phyloP scores from a whole-genome alignment of 2,888 invertebrate species.

The Coelopa pilipes region DNA sequence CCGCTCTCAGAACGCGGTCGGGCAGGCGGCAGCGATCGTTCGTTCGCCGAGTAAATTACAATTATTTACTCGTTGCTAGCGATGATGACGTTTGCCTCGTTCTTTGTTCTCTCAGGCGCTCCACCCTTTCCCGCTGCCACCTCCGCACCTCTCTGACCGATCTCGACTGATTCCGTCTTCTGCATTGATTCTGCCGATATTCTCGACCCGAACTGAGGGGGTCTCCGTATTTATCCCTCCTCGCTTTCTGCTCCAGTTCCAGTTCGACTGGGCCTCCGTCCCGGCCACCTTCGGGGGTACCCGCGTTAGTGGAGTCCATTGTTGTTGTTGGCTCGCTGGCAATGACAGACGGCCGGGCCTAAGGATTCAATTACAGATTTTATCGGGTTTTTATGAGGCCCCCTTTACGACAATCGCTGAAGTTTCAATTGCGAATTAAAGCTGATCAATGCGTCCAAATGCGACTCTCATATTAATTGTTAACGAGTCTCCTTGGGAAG shows the following conservation, averaged over 20 bases:
- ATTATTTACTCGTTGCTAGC: conserved; percentile 6
- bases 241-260: not conserved
- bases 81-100: not conserved
- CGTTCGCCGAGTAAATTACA: conserved; percentile 10
- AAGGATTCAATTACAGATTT: conserved; percentile 22
- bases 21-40: not conserved
- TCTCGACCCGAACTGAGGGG: not conserved
- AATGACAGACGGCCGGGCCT: not conserved
- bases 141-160: not conserved
- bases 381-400: conserved; percentile 16
- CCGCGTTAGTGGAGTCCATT: too few species aligned
- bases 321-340: not conserved
- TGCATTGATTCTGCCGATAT: too few species aligned
- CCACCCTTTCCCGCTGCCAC: not conserved
- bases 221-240: not conserved
- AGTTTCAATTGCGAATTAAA: not conserved
- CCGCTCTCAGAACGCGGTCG: too few species aligned
- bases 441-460: too few species aligned
- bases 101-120: not conserved
- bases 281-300: too few species aligned
- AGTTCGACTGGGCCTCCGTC: not conserved
- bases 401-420: conserved; percentile 11
- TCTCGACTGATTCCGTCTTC: not conserved
- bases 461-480: too few species aligned
- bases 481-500: too few species aligned